Conservation (phyloP, 2,888 invertebrate species). For the Carabus problematicus region DNA sequence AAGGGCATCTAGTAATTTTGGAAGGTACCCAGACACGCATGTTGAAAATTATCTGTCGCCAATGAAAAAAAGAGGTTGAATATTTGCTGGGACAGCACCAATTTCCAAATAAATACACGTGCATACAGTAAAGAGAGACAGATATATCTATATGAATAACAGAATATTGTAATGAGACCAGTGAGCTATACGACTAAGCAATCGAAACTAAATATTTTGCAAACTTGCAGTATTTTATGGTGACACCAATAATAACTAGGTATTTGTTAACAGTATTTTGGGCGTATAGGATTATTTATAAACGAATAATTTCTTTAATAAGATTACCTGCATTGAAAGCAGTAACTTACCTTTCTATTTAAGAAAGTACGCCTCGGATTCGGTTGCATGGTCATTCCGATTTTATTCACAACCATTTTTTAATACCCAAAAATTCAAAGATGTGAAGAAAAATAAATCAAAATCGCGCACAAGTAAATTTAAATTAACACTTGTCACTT, state of each 20-base stretch:
- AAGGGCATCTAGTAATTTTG: constrained; percentile 5
- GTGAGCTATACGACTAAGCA: too few relatives aligned
- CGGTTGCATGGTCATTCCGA: constrained; percentile 54
- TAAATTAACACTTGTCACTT: not conserved
- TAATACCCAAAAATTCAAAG: constrained; percentile 7
- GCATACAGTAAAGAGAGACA: too few relatives aligned
- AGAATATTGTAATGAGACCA: too few relatives aligned
- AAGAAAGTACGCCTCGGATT: constrained; percentile 54
- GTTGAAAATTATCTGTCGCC: constrained; percentile 4
- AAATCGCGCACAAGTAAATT: not conserved
- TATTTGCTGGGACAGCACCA: too few relatives aligned
- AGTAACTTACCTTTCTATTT: constrained; percentile 54
- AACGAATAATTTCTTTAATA: too few relatives aligned
- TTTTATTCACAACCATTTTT: constrained; percentile 57
- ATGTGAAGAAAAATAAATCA: not conserved
- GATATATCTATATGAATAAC: too few relatives aligned
- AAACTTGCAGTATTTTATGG: too few relatives aligned
- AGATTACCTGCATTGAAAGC: not conserved
- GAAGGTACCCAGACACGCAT: constrained; percentile 9
- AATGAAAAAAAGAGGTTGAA: not conserved
- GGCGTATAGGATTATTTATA: too few relatives aligned
- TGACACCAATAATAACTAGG: too few relatives aligned
- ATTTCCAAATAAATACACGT: constrained; percentile 16
- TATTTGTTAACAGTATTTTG: too few relatives aligned
- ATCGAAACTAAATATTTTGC: too few relatives aligned